Base-by-base conservation (phyloP, 1,140 invertebrate genomes). In the Drosophila sulfurigaster region DNA sequence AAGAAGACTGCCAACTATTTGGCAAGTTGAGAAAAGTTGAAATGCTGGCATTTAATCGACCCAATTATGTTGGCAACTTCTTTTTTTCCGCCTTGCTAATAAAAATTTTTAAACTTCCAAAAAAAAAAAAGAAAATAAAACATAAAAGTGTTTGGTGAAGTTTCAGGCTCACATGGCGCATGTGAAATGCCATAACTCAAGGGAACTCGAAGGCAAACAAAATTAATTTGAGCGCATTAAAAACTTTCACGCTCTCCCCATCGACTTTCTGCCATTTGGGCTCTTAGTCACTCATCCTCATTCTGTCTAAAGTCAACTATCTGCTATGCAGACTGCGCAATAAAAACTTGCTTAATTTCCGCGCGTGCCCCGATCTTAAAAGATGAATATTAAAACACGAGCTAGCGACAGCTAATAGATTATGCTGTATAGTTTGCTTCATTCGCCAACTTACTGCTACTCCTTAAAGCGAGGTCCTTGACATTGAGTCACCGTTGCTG, bases 131-230 rank as follows among this genome's bases (percentile, higher is more conserved):
- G 5, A 65, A 60, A 73, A 81, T 81, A 75, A 41, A 81, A 83
- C 70, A 80, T 75, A 83, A 76, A 83, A 70, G 67, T 76, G 43
- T 64, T 60, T 38, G 3, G 13, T 5, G 25, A 35, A 75, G 46
- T 77, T 73, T 56, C 41, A 15, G 76, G 43, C 82, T 82, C 79
- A 82, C 73, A 78, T 80, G 82, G 69, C 66, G 73, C 56, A 70
- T 52, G 35, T 78, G 85, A 72, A 88, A 88, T 89, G 74, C 83
- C 85, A 88, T 89, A 88, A 67, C 80, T 87, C 79, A 81, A 70
- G 41, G 59, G 25, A 72, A 64, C 73, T 76, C 16, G 49, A 30
- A 13, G 43, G 30, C n/a, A 75, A 88, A 80, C 73, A 75, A 78
- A 88, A 88, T 88, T 88, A 88, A 89, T 88, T 83, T 88, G 20